Base-by-base conservation (phyloP, 2,113 vertebrate species). In the Hemibates koningsi region DNA sequence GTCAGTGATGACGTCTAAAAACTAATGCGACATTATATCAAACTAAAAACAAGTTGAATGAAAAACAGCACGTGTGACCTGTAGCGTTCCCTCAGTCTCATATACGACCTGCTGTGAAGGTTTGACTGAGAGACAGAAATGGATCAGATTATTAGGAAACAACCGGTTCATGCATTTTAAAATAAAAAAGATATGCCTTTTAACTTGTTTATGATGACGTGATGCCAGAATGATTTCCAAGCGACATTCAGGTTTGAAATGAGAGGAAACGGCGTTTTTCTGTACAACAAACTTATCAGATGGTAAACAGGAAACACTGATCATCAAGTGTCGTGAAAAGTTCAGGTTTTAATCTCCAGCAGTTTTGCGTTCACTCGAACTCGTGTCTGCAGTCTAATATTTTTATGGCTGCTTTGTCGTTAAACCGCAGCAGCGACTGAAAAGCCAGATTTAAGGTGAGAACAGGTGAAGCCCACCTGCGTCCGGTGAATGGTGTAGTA, bases 401-500 rank as follows among this genome's bases (percentile, higher is more conserved):
- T 11, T 27, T 76, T 48, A 76, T 48, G 24, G 41, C 13, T 45
- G 3, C 13, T 76, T 0, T 45, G 2, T 45, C 3, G 1, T 19
- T 78, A 78, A 50, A 27, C 4, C 1, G n/a, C 0, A 71, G 3
- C 38, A 21, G 13, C 16, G 38, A 43, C 17, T 43, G 19, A 71
- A 43, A 29, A 48, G 8, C 7, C 71, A 48, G 24, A 12, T 50
- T 50, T 32, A 1, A 50, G 41, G 43, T 50, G 16, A 32, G 24
- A 29, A 0, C 0, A 45, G 21, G 1, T 50, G 71, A 48, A 78
- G 45, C 61, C 13, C 38, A 93, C 98, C 98, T 99, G 97, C 14
- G 96, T 95, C 71, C 97, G 96, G 88, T 17, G 93, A 56, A 99
- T 93, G 7, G 97, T 98, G 93, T 96, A 97, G 94, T 98, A 98